phyloP scores from a whole-genome alignment of 2,113 vertebrate genomes.

The Lepisosteus osseus region DNA sequence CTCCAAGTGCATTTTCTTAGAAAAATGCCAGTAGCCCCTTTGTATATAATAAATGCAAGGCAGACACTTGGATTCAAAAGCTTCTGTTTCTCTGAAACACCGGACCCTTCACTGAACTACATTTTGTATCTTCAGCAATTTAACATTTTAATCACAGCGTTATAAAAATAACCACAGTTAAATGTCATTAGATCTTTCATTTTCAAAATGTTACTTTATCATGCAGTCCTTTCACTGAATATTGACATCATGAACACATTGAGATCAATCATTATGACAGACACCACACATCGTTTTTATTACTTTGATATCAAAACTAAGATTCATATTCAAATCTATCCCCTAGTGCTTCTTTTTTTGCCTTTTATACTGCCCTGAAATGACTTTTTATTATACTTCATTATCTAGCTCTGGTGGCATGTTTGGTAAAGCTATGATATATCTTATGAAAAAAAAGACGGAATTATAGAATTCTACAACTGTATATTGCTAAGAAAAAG shows the following conservation, averaged over 20 bases:
- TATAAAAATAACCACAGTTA: slow-evolving; percentile 58
- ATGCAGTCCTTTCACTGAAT: slow-evolving; percentile 60
- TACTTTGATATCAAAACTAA: slow-evolving; percentile 41
- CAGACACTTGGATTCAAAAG: no score
- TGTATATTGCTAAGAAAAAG: no score
- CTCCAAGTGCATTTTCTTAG: no score
- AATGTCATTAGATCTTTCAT: slow-evolving; percentile 58
- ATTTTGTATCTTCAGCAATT: slow-evolving; percentile 14
- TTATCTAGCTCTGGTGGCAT: slow-evolving; percentile 24
- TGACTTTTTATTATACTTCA: slow-evolving; percentile 36
- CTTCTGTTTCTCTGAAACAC: no score
- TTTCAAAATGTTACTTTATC: slow-evolving; percentile 55
- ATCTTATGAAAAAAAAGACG: no score
- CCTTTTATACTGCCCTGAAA: slow-evolving; percentile 33
- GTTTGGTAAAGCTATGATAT: no score
- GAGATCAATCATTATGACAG: slow-evolving; percentile 71
- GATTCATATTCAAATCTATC: slow-evolving; percentile 32
- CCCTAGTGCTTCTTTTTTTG: slow-evolving; percentile 26
- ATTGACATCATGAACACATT: slow-evolving; percentile 60
- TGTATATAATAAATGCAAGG: no score
- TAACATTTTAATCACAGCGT: slow-evolving; percentile 22
- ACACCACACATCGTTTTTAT: slow-evolving; percentile 47
- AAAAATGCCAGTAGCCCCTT: no score
- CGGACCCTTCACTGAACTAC: no score
- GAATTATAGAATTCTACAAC: no score